A percentile compares a stretch with the other conserved stretches of the same genome.
These are phyloP conservation scores for Heliconius aoede DNA, from an alignment of 2,888 invertebrate genomes.

Conservation along the genomic window DNA sequence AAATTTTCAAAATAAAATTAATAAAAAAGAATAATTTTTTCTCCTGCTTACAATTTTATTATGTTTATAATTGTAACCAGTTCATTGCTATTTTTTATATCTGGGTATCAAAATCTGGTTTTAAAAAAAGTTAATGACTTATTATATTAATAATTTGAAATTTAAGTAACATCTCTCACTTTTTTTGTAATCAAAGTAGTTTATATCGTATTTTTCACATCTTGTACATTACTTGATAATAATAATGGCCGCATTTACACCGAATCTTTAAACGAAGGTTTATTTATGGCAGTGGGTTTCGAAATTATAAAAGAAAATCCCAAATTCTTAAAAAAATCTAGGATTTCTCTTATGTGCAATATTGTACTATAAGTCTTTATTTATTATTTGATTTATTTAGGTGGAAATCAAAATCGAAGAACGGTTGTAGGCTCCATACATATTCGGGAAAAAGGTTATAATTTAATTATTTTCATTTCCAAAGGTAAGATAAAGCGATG, in stretches of 20 bases:
- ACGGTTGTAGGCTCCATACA: background rate
- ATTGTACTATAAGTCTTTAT: constrained; percentile 21
- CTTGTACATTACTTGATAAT: constrained; percentile 19
- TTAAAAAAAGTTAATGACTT: too few relatives aligned
- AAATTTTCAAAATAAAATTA: too few relatives aligned
- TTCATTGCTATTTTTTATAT: background rate
- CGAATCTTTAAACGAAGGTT: constrained; percentile 10
- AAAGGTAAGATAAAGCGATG: too few relatives aligned
- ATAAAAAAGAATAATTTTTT: too few relatives aligned
- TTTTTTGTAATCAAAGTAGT: background rate
- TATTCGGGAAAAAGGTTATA: background rate
- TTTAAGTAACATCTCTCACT: background rate
- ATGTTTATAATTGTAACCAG: too few relatives aligned
- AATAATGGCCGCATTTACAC: constrained; percentile 24
- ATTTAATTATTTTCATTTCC: background rate
- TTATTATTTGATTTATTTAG: background rate
- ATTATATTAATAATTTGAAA: background rate
- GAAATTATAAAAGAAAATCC: background rate
- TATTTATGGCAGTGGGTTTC: constrained; percentile 26
- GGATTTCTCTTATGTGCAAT: background rate
- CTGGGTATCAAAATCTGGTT: background rate
- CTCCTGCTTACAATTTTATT: too few relatives aligned
- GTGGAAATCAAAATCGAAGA: background rate
- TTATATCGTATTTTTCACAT: background rate
- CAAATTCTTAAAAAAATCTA: background rate